Percentiles rank a stretch among this genome's conserved stretches.
These are phyloP conservation scores for Meloidogyne floridensis DNA, from an alignment of 1,140 invertebrate genomes.

Conservation along the genomic window DNA sequence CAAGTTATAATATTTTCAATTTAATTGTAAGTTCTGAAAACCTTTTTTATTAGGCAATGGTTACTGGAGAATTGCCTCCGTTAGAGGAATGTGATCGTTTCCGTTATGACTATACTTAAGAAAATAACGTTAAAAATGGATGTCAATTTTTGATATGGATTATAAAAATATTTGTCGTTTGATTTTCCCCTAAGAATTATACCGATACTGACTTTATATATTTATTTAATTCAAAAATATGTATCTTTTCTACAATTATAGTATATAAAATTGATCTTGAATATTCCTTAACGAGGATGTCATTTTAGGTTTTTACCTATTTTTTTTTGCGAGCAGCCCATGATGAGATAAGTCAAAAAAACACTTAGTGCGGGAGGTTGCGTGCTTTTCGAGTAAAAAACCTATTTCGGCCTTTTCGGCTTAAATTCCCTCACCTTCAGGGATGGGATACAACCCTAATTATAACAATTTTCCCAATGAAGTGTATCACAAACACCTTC, in stretches of 20 bases:
- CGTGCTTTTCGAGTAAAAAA: no score
- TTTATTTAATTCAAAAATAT: background rate
- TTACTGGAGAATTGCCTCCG: background rate
- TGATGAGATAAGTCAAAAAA: no score
- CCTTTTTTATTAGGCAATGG: background rate
- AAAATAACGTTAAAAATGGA: background rate
- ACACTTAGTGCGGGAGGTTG: no score
- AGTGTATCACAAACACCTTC: no score
- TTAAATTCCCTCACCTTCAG: no score
- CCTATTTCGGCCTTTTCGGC: no score
- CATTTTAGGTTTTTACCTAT: no score
- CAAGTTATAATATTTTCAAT: constrained; percentile 39
- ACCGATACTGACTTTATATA: background rate
- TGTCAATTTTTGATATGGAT: background rate
- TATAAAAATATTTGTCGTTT: background rate
- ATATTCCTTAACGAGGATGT: no score
- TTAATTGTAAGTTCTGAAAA: background rate
- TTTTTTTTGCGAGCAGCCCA: no score
- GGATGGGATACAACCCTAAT: no score
- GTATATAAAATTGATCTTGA: background rate
- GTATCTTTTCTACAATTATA: background rate
- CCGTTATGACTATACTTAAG: background rate
- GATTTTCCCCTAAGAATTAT: background rate
- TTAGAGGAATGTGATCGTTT: background rate
- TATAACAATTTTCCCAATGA: no score